Percentiles rank a stretch among this genome's conserved stretches.
These are phyloP conservation scores for Monodelphis domestica DNA, from an alignment of 2,797 vertebrate species.

Conservation along the genomic window DNA sequence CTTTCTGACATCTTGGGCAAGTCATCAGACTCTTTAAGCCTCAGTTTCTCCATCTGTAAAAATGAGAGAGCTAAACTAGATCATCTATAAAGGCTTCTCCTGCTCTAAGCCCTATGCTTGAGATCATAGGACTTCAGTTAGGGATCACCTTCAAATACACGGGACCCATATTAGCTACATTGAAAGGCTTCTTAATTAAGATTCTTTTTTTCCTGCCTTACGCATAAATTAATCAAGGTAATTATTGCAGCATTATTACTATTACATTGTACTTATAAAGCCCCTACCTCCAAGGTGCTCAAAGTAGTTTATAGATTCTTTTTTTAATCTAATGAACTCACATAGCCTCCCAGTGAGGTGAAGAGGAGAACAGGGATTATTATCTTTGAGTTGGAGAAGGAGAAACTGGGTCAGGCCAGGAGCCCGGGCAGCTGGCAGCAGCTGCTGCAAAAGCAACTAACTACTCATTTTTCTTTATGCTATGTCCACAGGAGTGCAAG, in stretches of 20 bases:
- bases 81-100: not conserved
- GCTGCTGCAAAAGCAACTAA: conserved; percentile 28
- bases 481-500: not conserved
- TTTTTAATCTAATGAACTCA: conserved; percentile 79
- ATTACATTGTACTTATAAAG: conserved; percentile 79
- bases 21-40: not conserved
- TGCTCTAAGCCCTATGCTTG: not conserved
- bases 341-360: conserved; percentile 73
- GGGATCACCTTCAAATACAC: conserved; percentile 61
- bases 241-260: conserved; percentile 80
- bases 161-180: conserved; percentile 63
- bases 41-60: not conserved
- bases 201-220: conserved; percentile 73
- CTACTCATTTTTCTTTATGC: conserved; percentile 1
- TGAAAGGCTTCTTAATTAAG: conserved; percentile 80
- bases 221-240: conserved; percentile 82
- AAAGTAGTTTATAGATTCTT: conserved; percentile 78
- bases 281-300: conserved; percentile 76
- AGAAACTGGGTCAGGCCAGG: conserved; percentile 75
- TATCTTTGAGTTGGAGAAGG: conserved; percentile 52
- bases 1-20: not conserved
- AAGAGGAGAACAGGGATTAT: conserved; percentile 65
- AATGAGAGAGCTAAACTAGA: not conserved
- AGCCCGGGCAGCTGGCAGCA: conserved; percentile 30
- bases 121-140: not conserved